Evolutionary conservation across 2,113 vertebrate genomes (phyloP), one percentile per base, ranked within the genome.

Genomic region (Sorex araneus): DNA sequence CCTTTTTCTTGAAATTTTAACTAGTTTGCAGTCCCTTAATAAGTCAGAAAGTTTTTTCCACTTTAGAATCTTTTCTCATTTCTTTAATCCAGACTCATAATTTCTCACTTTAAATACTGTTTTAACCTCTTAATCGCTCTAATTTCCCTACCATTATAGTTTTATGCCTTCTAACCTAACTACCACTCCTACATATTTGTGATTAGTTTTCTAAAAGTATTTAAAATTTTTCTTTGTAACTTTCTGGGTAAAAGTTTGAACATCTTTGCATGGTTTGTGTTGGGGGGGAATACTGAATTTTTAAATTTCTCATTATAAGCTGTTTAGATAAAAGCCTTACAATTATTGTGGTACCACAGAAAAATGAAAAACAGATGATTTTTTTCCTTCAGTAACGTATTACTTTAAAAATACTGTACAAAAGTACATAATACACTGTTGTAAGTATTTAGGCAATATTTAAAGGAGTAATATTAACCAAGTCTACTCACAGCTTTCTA

Each of bases 51-150:
- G 60, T 74, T 87, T 85, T 16, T 67, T 57, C 34, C 47, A 10
- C 47, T 13, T 77, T 12, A 16, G 9, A 40, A 11, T 70, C 34
- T 21, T 60, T 60, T 75, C 13, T 64, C 76, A 50, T 54, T 90
- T 83, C 3, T 25, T 84, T 84, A 84, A 47, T 88, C 84, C 30
- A 50, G 66, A 23, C 23, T 94, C 27, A 40, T 89, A 78, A 86
- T 64, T 91, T 90, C 43, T 79, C 27, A 64, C 18, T 85, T 91
- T 87, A 90, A 89, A 71, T 92, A 47, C 47, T 69, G 18, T 70
- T 43, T 81, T 71, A 47, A 25, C 43, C n/a, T 85, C 54, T n/a
- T 86, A 66, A 77, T 30, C 12, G 6, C 57, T 7, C 18, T 60
- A 60, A 25, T 93, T 91, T 89, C 45, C 25, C 25, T 87, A 4